Evolutionary conservation across 2,888 invertebrate genomes (phyloP), one percentile per base, ranked within the genome.

Genomic region (Priocnemis perturbator): DNA sequence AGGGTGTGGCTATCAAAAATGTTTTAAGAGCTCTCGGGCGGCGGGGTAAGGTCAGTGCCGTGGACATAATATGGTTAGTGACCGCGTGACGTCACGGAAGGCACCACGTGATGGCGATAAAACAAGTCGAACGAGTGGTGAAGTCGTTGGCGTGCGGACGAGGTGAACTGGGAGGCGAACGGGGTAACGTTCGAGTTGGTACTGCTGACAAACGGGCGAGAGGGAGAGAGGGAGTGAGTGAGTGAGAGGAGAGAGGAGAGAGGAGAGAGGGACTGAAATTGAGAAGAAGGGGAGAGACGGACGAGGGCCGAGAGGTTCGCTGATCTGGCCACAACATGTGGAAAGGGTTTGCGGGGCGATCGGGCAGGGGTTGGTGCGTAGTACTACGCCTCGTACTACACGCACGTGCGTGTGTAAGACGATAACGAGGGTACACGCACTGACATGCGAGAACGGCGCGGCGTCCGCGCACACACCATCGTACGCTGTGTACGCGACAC

Each of bases 381-480:
- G 87, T 88, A 88, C 87, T 87, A 88, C 86, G 86, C 69, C 80
- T 85, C 86, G 87, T 88, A 86, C 87, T 88, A 88, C 81, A 83
- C 82, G 84, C 84, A 86, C 86, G 86, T 87, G 86, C 85, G 83
- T 83, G 80, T 84, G 81, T 82, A 83, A 78, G 79, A 82, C 77
- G 85, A 84, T 83, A 83, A 83, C 83, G 82, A 82, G 76, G 74
- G 69, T 76, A 74, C 75, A 70, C 73, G 81, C 74, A 71, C 76
- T 75, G 73, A 73, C 72, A 61, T 67, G 73, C 67, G 69, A 66
- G 70, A 69, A 68, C 69, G 68, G 61, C 64, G 59, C 69, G 68
- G 61, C 64, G 59, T 66, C 57, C 72, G 44, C 62, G 68, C 60
- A 47, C 60, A 60, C 64, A 50, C 57, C 14, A 55, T 26, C 57